Percentiles rank a stretch among this genome's conserved stretches.
Conservation (phyloP, 2,888 invertebrate species). For the Pocota personata region DNA sequence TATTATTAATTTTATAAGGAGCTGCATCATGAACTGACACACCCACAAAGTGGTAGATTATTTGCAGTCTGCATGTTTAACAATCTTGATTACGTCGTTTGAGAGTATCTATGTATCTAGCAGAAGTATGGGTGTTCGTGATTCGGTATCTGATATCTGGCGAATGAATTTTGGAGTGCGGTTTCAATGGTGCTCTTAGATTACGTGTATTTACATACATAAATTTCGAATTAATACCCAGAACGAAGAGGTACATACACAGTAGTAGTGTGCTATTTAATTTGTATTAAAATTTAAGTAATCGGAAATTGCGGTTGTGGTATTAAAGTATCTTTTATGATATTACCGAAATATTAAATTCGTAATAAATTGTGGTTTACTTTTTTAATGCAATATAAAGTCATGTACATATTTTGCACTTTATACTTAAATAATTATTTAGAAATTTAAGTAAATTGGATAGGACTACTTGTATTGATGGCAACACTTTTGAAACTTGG, state of each 20-base stretch:
- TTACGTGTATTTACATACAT: conserved; percentile 8
- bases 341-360: conserved; percentile 4
- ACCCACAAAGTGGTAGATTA: not conserved
- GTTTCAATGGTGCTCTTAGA: conserved; percentile 1
- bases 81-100: not conserved
- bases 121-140: too few relatives aligned
- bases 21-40: not conserved
- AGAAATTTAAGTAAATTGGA: too few relatives aligned
- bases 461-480: too few relatives aligned
- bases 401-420: too few relatives aligned
- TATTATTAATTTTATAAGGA: not conserved
- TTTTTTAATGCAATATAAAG: too few relatives aligned
- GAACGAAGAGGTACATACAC: not conserved
- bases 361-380: conserved; percentile 13
- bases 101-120: not conserved
- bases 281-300: conserved; percentile 35
- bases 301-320: conserved; percentile 37
- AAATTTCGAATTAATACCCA: conserved; percentile 20
- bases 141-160: not conserved
- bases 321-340: not conserved
- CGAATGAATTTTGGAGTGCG: conserved; percentile 14
- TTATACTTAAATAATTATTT: too few relatives aligned
- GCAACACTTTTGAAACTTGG: too few relatives aligned
- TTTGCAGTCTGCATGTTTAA: conserved; percentile 37
- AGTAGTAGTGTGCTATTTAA: conserved; percentile 14